Evolutionary conservation across 1,140 invertebrate species (phyloP).

Genomic region (Caenorhabditis latens): DNA sequence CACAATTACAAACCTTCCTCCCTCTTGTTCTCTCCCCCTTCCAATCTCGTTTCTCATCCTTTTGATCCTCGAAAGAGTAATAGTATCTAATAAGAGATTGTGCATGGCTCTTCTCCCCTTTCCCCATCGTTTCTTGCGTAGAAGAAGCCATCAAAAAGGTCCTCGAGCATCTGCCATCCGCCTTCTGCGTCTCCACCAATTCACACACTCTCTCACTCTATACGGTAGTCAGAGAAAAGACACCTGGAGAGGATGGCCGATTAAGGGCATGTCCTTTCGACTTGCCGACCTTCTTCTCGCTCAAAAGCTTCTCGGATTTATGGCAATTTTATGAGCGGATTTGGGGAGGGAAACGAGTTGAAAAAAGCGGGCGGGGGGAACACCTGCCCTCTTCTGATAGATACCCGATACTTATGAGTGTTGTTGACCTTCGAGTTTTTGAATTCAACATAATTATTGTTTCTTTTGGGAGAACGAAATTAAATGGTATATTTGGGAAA

Average conservation of each 20-base stretch:
- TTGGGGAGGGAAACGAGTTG: background rate
- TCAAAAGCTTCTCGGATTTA: constrained; percentile 19
- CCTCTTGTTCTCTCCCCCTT: background rate
- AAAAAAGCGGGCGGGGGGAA: background rate
- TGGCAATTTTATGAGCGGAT: constrained; percentile 34
- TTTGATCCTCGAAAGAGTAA: constrained; percentile 23
- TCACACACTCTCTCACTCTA: background rate
- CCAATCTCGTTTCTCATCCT: background rate
- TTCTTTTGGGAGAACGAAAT: no score
- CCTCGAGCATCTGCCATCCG: constrained; percentile 30
- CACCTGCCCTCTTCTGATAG: background rate
- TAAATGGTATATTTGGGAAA: no score
- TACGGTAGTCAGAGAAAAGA: constrained; percentile 37
- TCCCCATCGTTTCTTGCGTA: no score
- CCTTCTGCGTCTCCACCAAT: background rate
- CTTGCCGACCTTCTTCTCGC: constrained; percentile 39
- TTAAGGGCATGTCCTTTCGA: constrained; percentile 35
- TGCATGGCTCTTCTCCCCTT: background rate
- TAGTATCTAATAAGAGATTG: constrained; percentile 51
- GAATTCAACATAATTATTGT: no score
- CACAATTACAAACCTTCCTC: no score
- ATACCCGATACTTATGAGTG: no score
- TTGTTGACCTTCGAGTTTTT: no score
- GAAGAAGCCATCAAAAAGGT: constrained; percentile 38
- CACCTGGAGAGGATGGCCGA: constrained; percentile 29